Conservation (phyloP, 2,888 invertebrate species). For the Trisateles emortualis region DNA sequence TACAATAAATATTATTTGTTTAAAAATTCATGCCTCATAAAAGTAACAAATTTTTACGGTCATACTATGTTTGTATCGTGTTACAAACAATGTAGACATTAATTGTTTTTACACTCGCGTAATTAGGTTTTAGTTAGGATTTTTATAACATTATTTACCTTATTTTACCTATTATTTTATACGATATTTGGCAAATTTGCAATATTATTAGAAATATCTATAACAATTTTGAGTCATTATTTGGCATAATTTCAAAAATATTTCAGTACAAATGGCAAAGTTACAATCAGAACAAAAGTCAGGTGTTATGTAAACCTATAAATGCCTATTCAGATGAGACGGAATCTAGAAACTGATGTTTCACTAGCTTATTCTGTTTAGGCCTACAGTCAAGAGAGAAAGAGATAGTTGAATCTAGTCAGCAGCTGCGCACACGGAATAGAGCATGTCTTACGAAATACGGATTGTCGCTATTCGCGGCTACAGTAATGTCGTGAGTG, state of each 20-base stretch:
- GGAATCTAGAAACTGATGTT: constrained; percentile 62
- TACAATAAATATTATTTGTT: constrained; percentile 61
- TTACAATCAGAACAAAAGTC: constrained; percentile 13
- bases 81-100: constrained; percentile 37
- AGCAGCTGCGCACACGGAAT: constrained; percentile 63
- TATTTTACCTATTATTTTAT: background rate
- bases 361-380: constrained; percentile 58
- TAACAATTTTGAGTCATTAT: too few species aligned
- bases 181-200: background rate
- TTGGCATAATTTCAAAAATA: constrained; percentile 3
- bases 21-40: constrained; percentile 51
- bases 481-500: constrained; percentile 64
- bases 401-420: constrained; percentile 72
- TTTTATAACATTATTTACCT: background rate
- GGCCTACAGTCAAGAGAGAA: constrained; percentile 62
- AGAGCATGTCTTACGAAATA: constrained; percentile 71
- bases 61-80: constrained; percentile 37
- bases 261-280: constrained; percentile 4
- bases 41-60: constrained; percentile 45
- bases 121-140: background rate
- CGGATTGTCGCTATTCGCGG: constrained; percentile 67
- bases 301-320: constrained; percentile 59
- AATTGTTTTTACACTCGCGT: constrained; percentile 12
- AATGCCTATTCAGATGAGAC: constrained; percentile 44
- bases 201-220: background rate